Conservation (phyloP, 2,113 vertebrate genomes). For the Cyprinus carpio region DNA sequence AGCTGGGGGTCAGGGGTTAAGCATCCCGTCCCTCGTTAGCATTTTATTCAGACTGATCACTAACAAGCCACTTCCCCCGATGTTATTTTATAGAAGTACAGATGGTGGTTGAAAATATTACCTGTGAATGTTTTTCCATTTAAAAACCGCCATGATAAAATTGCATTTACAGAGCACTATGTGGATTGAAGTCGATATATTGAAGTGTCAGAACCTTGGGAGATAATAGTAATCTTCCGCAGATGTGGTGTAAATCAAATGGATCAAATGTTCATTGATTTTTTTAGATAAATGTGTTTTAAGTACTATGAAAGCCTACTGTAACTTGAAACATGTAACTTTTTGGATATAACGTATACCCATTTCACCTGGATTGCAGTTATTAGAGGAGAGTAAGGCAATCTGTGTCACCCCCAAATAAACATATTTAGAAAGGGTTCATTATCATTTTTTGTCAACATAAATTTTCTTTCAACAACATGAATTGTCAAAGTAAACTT, state of each 20-base stretch:
- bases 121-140: slow-evolving; percentile 1
- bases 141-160: neutral
- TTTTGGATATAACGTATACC: neutral
- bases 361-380: neutral
- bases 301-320: neutral
- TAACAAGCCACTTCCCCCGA: neutral
- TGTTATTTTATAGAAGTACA: slow-evolving; percentile 12
- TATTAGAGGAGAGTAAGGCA: neutral
- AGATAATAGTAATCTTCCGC: slow-evolving; percentile 13
- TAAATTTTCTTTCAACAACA: neutral
- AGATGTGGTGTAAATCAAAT: neutral
- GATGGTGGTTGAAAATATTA: neutral
- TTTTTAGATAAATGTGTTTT: neutral
- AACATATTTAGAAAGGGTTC: neutral
- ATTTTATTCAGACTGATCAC: slow-evolving; percentile 34
- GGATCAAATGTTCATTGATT: neutral
- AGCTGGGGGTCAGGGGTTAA: slow-evolving; percentile 40
- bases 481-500: neutral
- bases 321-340: neutral
- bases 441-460: neutral
- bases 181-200: neutral
- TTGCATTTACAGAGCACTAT: slow-evolving; percentile 18
- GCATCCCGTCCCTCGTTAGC: slow-evolving; percentile 33
- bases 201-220: neutral
- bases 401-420: neutral